Base-by-base conservation (phyloP, 2,888 invertebrate genomes). In the Lasioglossum calceatum region DNA sequence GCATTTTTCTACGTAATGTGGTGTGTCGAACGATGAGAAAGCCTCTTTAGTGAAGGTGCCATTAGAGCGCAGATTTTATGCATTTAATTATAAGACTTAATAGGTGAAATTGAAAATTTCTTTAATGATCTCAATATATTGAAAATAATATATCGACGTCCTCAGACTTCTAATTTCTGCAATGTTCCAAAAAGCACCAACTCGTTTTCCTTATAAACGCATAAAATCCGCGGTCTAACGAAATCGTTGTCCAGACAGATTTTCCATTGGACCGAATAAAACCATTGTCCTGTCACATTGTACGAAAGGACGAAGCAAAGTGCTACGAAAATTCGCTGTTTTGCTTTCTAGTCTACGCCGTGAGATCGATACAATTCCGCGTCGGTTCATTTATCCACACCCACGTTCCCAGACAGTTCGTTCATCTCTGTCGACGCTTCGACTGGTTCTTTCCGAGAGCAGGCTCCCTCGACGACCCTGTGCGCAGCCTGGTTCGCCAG, bases 401-500 rank as follows among this genome's bases (percentile, higher is more conserved):
- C 54, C 54, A n/a, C 54, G 54, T 27, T 70, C 8, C 12, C 44
- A 14, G 23, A 84, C 42, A 23, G 5, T 44, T 79, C 16, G 36
- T 27, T 44, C 19, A 27, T 73, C 61, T 44, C 61, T 8, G 54
- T 54, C 16, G 5, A 2, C 2, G 7, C 16, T 7, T 72, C 19
- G 23, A 32, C 16, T 39, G n/a, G 64, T 81, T 54, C 61, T 27
- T 47, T 32, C 77, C 71, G 87, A 42, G 84, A 81, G 10, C 79
- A 88, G 8, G 90, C 88, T 64, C 91, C 90, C 70, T 92, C 92
- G 76, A 90, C 89, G 77, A 87, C 72, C 58, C 92, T 87, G 27
- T 93, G 92, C 16, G 91, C 91, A 14, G 92, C 92, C 39, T 93
- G 93, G 86, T 93, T 92, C 19, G 86, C 91, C 79, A 93, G 77